A percentile compares a stretch with the other conserved stretches of the same genome.
These are phyloP conservation scores for Ichneumoninae sp. DNA, from an alignment of 2,888 invertebrate species.

Conservation along the genomic window DNA sequence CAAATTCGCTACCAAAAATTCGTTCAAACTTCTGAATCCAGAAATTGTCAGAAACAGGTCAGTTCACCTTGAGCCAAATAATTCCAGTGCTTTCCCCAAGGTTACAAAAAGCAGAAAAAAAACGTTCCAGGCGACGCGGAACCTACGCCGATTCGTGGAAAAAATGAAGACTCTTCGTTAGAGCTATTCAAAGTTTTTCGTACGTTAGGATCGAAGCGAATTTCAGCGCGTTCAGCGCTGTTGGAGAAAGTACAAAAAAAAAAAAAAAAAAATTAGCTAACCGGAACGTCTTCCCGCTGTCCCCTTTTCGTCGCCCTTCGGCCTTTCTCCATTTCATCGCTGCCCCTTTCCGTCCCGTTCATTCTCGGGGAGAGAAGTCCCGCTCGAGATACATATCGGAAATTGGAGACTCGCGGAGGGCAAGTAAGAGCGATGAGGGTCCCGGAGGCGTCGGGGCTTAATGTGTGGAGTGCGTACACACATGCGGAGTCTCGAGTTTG, in stretches of 20 bases:
- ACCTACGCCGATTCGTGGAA: not conserved
- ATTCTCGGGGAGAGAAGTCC: slow-evolving; percentile 13
- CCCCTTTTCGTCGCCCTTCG: not conserved
- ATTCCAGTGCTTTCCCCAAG: not conserved
- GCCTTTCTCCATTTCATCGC: slow-evolving; percentile 11
- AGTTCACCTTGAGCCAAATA: not conserved
- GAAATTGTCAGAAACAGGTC: too few relatives aligned
- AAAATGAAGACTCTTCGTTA: not conserved
- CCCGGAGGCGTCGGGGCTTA: slow-evolving; percentile 22
- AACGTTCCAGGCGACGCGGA: not conserved
- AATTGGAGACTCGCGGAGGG: slow-evolving; percentile 44
- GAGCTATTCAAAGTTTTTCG: too few relatives aligned
- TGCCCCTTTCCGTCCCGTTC: slow-evolving; percentile 14
- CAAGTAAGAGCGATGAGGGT: slow-evolving; percentile 26
- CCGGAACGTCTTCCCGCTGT: not conserved
- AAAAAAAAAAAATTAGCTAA: not conserved
- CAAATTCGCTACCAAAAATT: too few relatives aligned
- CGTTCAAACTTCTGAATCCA: too few relatives aligned
- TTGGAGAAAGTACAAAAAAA: not conserved
- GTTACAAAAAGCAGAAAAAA: not conserved
- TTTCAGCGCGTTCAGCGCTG: not conserved
- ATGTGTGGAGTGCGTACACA: slow-evolving; percentile 6
- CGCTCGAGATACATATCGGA: slow-evolving; percentile 29
- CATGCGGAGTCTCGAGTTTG: slow-evolving; percentile 24
- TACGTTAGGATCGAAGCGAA: not conserved